Evolutionary conservation across 1,140 invertebrate genomes (phyloP), one percentile per base, ranked within the genome.

Genomic region (Laupala kohalensis): DNA sequence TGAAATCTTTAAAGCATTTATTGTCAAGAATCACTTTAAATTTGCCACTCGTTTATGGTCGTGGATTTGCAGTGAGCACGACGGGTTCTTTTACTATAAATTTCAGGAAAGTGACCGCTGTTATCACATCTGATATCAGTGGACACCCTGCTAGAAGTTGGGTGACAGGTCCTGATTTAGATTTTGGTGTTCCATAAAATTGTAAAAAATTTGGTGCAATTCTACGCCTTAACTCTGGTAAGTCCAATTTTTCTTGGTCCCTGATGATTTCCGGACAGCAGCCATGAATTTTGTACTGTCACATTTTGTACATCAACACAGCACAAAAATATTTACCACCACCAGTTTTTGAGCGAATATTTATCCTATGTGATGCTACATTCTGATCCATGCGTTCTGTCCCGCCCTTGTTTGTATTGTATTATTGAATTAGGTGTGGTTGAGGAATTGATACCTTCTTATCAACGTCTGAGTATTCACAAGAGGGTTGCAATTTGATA

Each of bases 341-440:
- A 80, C 80, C 78, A 65, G 13, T 65, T 65, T 25, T 65, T 65
- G 5, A 25, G n/a, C 64, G n/a, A 4, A 65, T 65, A 25, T 65
- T 65, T 24, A 65, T 65, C 64, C 2, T 65, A 23, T 65, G 9
- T 2, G 64, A 24, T 65, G 64, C 69, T 23, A 80, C 74, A 75
- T 80, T 79, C 77, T 80, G 75, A 69, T 80, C 78, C 74, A 79
- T 78, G 62, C 76, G 69, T 70, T 81, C 79, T 23, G 78, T 77
- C 6, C 78, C 77, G 9, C 76, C 78, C 78, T 79, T 79, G 67
- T 71, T 73, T 71, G 69, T 76, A 73, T 79, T 80, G 69, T 78
- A 79, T 64, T 75, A 72, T 67, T 73, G 37, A 68, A 78, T 70
- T 13, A 74, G 13, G 30, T 73, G 69, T 53, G 76, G 77, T 29